Evolutionary conservation across 2,113 vertebrate genomes (phyloP).

Genomic region (Orthochromis malagaraziensis): DNA sequence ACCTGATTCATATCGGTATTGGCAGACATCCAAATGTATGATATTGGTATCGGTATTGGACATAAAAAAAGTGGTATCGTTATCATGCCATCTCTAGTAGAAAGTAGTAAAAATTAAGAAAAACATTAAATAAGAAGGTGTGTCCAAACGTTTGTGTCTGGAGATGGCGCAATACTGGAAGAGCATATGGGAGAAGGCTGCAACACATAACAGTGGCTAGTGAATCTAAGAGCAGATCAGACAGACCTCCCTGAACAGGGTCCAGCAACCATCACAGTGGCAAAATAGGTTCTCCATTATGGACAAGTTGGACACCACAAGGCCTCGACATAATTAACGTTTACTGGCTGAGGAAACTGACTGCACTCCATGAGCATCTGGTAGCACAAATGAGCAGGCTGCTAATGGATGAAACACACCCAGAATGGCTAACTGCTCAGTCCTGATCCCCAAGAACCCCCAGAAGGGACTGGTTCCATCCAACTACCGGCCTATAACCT

Average conservation of each 20-base stretch:
- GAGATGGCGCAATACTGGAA: background rate
- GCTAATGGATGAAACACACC: background rate
- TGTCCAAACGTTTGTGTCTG: background rate
- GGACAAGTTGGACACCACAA: background rate
- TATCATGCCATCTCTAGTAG: background rate
- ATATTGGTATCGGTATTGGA: background rate
- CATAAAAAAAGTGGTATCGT: background rate
- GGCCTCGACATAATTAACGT: background rate
- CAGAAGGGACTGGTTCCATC: background rate
- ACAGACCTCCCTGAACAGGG: background rate
- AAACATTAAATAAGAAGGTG: background rate
- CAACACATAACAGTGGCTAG: background rate
- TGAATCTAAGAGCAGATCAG: background rate
- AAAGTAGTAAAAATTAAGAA: background rate
- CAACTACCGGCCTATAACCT: background rate
- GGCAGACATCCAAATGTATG: background rate
- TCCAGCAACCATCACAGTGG: background rate
- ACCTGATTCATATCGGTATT: accelerated
- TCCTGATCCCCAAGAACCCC: background rate
- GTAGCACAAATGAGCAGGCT: background rate
- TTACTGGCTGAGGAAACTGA: background rate
- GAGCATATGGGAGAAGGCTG: background rate
- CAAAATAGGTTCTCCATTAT: background rate
- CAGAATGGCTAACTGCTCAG: background rate
- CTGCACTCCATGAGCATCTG: background rate